phyloP scores from a whole-genome alignment of 2,113 vertebrate species.

The Spermophilus dauricus region DNA sequence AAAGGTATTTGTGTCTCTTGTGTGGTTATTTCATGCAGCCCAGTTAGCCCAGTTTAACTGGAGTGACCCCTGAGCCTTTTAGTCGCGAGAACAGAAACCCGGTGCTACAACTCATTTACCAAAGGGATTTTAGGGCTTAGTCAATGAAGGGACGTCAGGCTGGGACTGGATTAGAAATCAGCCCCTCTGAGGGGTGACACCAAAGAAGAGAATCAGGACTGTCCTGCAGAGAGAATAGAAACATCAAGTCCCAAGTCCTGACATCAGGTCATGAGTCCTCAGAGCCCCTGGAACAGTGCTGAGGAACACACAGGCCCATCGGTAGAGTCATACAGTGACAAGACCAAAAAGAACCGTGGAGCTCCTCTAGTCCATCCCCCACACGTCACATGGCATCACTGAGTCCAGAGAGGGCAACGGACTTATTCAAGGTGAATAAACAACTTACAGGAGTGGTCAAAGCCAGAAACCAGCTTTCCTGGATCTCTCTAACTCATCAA shows the following conservation, averaged over 20 bases:
- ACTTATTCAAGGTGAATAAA: not conserved
- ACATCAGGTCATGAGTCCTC: not conserved
- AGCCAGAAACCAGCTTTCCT: not conserved
- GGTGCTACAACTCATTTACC: not conserved
- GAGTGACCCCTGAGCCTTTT: no score
- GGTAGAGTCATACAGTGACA: not conserved
- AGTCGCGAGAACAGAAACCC: no score
- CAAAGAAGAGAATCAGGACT: not conserved
- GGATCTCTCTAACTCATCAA: not conserved
- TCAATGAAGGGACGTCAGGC: not conserved
- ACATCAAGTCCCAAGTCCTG: not conserved
- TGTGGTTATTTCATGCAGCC: no score
- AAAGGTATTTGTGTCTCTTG: no score
- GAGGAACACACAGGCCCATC: not conserved
- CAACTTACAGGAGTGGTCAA: not conserved
- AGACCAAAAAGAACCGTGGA: not conserved
- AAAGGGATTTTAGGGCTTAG: constrained; percentile 14
- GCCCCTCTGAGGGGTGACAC: not conserved
- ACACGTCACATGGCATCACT: not conserved
- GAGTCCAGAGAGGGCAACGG: not conserved
- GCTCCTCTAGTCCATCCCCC: not conserved
- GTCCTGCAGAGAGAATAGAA: not conserved
- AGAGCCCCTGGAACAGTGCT: not conserved
- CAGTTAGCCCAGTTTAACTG: no score
- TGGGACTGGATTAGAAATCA: not conserved